Conservation (phyloP, 2,797 vertebrate genomes). For the Yasuhikotakia modesta region DNA sequence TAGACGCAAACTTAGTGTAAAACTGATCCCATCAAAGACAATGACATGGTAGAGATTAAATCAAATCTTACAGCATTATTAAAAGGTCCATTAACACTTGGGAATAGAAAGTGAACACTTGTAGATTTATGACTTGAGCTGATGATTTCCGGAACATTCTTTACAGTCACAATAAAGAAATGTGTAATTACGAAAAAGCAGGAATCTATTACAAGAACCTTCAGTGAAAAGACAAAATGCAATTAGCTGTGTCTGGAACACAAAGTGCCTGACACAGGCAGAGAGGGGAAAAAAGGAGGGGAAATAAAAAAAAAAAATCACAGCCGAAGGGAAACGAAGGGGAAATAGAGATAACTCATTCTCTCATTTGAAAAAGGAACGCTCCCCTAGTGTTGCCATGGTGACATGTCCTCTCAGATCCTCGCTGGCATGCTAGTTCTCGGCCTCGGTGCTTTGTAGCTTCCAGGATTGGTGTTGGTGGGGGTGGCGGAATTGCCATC, state of each 20-base stretch:
- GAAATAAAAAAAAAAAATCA: constrained; percentile 37
- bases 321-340: constrained; percentile 40
- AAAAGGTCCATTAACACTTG: constrained; percentile 29
- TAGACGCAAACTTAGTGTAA: constrained; percentile 8
- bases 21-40: constrained; percentile 23
- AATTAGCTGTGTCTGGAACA: constrained; percentile 58
- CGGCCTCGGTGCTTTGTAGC: constrained; percentile 47
- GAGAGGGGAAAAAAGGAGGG: constrained; percentile 37
- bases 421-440: constrained; percentile 48
- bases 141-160: constrained; percentile 18
- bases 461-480: constrained; percentile 33
- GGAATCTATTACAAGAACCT: constrained; percentile 39
- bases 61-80: constrained; percentile 29
- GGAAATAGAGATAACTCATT: constrained; percentile 56
- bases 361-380: constrained; percentile 61
- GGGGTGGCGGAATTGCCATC: constrained; percentile 36
- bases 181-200: constrained; percentile 35
- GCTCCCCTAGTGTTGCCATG: constrained; percentile 70
- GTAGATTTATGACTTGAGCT: constrained; percentile 28
- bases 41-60: constrained; percentile 14
- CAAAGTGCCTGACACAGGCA: constrained; percentile 40
- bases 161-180: constrained; percentile 43
- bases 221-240: constrained; percentile 35
- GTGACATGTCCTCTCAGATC: constrained; percentile 49
- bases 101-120: constrained; percentile 18